Base-by-base conservation (phyloP, 2,113 vertebrate genomes). In the Galeopterus variegatus region DNA sequence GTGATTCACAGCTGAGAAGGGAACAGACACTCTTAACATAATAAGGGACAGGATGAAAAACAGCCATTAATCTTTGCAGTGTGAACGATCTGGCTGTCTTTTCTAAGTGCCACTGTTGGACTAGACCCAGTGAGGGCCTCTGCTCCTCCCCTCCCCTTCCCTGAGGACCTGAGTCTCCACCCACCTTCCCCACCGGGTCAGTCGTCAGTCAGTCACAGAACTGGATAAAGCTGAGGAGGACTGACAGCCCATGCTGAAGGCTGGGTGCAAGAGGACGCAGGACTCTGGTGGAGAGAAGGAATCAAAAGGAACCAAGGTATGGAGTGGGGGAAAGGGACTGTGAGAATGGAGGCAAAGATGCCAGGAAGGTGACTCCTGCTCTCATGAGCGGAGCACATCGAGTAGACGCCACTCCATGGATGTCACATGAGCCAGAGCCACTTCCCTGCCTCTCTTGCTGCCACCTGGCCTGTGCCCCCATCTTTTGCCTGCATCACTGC, bases 241-340 rank as follows among this genome's bases (percentile, higher is more conserved):
- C 1, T 0, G 14, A 21, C 2, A 1, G 17, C 10, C 4, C 28
- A 0, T 0, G 9, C 21, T 8, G 11, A 9, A 56, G 72, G 18
- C 36, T 18, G 75, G 62, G 14, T 17, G 50, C 9, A 23, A 41
- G 72, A 76, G 50, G 23, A 54, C 58, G 72, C 48, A 24, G 56
- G 88, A 6, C 41, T 56, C 6, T 0, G 23, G 64, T 33, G 81
- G 58, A 56, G 50, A 85, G 83, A 62, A 65, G 52, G 48, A 31
- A 14, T 52, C 0, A 15, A 8, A 28, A 50, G 45, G 62, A 56
- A 48, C 77, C 24, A 12, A 77, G 54, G 54, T 48, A 21, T 1
- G 0, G 48, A 14, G 48, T 9, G 0, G 3, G 65, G n/a, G 56
- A 21, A 3, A 11, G 45, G 7, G 36, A 56, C 36, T n/a, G 26